Evolutionary conservation across 2,113 vertebrate genomes (phyloP), one percentile per base, ranked within the genome.

Genomic region (Peromyscus leucopus): DNA sequence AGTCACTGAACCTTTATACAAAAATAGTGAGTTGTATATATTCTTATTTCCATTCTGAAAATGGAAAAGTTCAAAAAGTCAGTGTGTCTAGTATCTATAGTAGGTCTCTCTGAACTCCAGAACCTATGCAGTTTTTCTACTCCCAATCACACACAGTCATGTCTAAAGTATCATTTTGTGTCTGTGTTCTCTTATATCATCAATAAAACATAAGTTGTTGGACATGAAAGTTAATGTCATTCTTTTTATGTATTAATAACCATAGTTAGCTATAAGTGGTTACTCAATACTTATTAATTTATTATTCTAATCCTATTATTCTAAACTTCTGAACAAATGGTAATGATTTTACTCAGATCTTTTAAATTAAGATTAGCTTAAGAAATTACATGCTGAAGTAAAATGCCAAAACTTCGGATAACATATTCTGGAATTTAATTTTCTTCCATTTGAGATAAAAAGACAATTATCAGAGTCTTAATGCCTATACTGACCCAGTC

Each of bases 371-470:
- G 94, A 93, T 48, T 84, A 39, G 65, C 72, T 96, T 95, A 48
- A 95, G 55, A 96, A 93, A 95, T 96, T 96, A 92, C 78, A 93
- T 79, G 84, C 90, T 85, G n/a, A 96, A 97, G 74, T 89, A 26
- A 96, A 97, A 96, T 96, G 78, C 94, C 55, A 91, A 94, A 96
- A 93, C 69, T 96, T 91, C 95, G 96, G 82, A 83, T 89, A 96
- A 93, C 86, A 90, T 59, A 94, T 78, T 92, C 55, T 89, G 17
- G 26, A 96, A 97, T 94, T 96, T 82, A 88, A 96, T 90, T 97
- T 96, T 85, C 83, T 82, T 94, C 78, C 63, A 91, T 83, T 93
- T 76, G 26, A 96, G 55, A 84, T 21, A 21, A 51, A 83, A 83
- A 93, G 91, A 51, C 51, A 95, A 78, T 28, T 36, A 93, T 31